A percentile compares a stretch with the other conserved stretches of the same genome.
phyloP scores from a whole-genome alignment of 35 echinoderm and acorn worm genomes.

The Hemicentrotus pulcherrimus region DNA sequence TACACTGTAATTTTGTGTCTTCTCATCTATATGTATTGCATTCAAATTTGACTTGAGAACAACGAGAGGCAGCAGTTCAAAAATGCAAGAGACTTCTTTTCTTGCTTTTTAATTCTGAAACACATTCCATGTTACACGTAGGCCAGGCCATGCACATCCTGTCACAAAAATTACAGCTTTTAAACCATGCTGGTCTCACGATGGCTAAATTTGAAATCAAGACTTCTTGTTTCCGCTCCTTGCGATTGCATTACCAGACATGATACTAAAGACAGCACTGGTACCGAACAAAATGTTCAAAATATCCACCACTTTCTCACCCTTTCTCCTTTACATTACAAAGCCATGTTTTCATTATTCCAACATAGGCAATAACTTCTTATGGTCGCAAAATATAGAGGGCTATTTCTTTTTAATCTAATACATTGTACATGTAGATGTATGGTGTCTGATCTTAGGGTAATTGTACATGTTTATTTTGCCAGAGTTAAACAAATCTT shows the following conservation, averaged over 20 bases:
- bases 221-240: neutral
- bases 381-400: too few relatives aligned
- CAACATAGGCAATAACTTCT: neutral
- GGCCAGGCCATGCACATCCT: neutral
- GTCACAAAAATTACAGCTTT: constrained; percentile 8
- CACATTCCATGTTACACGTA: neutral
- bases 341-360: neutral
- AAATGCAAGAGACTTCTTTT: too few relatives aligned
- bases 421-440: too few relatives aligned
- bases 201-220: neutral
- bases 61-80: too few relatives aligned
- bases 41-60: too few relatives aligned
- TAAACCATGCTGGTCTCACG: neutral
- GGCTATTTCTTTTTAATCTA: too few relatives aligned
- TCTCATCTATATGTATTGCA: too few relatives aligned
- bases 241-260: neutral
- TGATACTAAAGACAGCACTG: neutral
- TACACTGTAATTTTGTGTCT: neutral
- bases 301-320: neutral
- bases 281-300: neutral
- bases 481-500: too few relatives aligned
- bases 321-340: neutral
- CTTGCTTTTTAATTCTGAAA: neutral
- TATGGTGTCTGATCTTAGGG: too few relatives aligned
- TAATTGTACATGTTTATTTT: too few relatives aligned